Evolutionary conservation across 2,888 invertebrate genomes (phyloP).

Genomic region (Philereme transversata): DNA sequence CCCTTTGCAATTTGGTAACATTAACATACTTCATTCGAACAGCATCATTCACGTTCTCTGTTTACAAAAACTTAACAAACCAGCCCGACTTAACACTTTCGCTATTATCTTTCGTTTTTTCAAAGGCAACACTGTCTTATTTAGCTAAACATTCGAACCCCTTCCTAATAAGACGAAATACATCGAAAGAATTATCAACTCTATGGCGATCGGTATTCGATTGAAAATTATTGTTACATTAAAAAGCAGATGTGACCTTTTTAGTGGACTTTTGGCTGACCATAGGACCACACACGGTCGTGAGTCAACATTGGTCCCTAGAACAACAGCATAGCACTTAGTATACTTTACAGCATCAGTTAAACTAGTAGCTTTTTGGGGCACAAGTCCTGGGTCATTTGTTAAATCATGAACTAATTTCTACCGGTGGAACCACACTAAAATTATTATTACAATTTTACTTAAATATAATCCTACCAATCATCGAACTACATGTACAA

Average conservation of each 20-base stretch:
- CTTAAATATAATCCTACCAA: too few species aligned
- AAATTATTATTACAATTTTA: too few species aligned
- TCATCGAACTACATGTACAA: too few species aligned
- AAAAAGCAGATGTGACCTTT: conserved; percentile 38
- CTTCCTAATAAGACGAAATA: conserved; percentile 38
- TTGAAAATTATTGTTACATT: conserved; percentile 42
- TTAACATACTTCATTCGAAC: conserved; percentile 71
- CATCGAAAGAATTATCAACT: conserved; percentile 40
- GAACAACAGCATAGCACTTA: conserved; percentile 81
- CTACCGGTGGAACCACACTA: not conserved
- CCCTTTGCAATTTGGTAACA: conserved; percentile 69
- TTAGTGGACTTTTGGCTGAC: conserved; percentile 35
- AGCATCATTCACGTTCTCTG: conserved; percentile 58
- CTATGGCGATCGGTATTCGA: conserved; percentile 44
- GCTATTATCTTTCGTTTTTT: conserved; percentile 69
- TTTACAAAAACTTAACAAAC: conserved; percentile 64
- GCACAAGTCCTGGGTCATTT: conserved; percentile 51
- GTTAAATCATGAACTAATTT: conserved; percentile 1
- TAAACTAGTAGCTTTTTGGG: conserved; percentile 73
- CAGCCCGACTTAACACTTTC: conserved; percentile 75
- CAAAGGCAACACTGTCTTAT: conserved; percentile 69
- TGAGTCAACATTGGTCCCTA: conserved; percentile 74
- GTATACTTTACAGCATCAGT: conserved; percentile 72
- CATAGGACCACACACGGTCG: conserved; percentile 79
- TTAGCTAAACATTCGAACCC: conserved; percentile 52